phyloP scores from a whole-genome alignment of 2,888 invertebrate species.

The Ypsolopha scabrella region DNA sequence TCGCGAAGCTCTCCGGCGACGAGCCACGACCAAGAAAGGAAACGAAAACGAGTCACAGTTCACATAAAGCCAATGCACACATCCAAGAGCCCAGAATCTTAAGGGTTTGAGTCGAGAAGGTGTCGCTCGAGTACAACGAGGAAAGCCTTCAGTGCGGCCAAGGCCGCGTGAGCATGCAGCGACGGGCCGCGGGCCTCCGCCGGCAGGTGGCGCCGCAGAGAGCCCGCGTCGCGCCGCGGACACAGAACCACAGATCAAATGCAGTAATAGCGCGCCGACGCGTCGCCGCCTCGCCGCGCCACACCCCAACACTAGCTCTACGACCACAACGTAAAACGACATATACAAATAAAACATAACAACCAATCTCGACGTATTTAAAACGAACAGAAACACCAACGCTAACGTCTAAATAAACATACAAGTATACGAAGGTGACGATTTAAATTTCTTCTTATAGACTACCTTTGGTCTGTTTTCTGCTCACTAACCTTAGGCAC shows the following conservation, averaged over 20 bases:
- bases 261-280: slow-evolving; percentile 57
- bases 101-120: slow-evolving; percentile 65
- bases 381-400: slow-evolving; percentile 66
- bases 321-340: slow-evolving; percentile 63
- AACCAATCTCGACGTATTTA: slow-evolving; percentile 55
- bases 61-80: slow-evolving; percentile 70
- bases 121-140: slow-evolving; percentile 61
- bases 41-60: slow-evolving; percentile 71
- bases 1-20: slow-evolving; percentile 28
- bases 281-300: slow-evolving; percentile 38
- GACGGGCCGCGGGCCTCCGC: slow-evolving; percentile 29
- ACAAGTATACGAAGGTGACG: slow-evolving; percentile 71
- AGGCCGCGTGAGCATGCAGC: slow-evolving; percentile 52
- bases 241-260: slow-evolving; percentile 71
- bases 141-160: slow-evolving; percentile 40
- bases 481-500: slow-evolving; percentile 98
- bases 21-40: slow-evolving; percentile 62
- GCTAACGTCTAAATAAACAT: slow-evolving; percentile 69
- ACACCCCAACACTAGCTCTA: slow-evolving; percentile 53
- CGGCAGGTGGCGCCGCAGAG: slow-evolving; percentile 14
- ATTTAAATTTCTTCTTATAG: slow-evolving; percentile 66
- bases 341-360: slow-evolving; percentile 19
- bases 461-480: slow-evolving; percentile 82
- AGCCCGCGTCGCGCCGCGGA: slow-evolving; percentile 41
- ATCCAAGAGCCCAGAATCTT: slow-evolving; percentile 71